Conservation (phyloP, 2,888 invertebrate species). For the Leptinotarsa rubiginosa region DNA sequence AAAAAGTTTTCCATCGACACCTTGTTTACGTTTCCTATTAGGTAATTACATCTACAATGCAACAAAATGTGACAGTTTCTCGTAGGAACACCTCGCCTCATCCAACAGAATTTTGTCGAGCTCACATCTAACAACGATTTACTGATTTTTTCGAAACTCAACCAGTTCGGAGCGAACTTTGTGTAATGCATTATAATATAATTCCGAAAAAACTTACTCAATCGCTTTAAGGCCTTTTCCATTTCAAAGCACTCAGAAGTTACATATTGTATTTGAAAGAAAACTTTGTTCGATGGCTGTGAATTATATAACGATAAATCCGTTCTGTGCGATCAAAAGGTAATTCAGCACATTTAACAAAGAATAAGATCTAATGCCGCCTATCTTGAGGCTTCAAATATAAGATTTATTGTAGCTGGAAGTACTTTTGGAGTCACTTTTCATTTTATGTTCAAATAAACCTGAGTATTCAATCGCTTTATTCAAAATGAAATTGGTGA, state of each 20-base stretch:
- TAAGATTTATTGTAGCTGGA: constrained; percentile 46
- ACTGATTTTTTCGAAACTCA: neutral
- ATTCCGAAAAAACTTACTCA: constrained; percentile 25
- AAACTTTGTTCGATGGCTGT: constrained; percentile 39
- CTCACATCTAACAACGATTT: neutral
- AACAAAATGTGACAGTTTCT: no score
- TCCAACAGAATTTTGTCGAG: neutral
- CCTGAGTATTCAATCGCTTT: constrained; percentile 27
- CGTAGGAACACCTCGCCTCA: no score
- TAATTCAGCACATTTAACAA: constrained; percentile 43
- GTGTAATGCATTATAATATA: constrained; percentile 15
- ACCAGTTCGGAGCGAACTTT: neutral
- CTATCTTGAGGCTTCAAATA: constrained; percentile 41
- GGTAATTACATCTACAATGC: no score
- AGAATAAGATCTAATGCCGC: constrained; percentile 45
- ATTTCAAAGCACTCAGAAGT: constrained; percentile 31
- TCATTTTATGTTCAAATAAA: constrained; percentile 53
- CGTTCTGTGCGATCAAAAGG: constrained; percentile 40
- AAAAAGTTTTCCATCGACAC: no score
- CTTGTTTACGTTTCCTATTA: no score
- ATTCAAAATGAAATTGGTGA: neutral
- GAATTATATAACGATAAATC: constrained; percentile 44
- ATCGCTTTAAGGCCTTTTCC: constrained; percentile 37
- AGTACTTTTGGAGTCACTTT: constrained; percentile 54
- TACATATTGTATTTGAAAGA: constrained; percentile 38